Conservation (phyloP, 2,797 vertebrate species). For the Labroides dimidiatus region DNA sequence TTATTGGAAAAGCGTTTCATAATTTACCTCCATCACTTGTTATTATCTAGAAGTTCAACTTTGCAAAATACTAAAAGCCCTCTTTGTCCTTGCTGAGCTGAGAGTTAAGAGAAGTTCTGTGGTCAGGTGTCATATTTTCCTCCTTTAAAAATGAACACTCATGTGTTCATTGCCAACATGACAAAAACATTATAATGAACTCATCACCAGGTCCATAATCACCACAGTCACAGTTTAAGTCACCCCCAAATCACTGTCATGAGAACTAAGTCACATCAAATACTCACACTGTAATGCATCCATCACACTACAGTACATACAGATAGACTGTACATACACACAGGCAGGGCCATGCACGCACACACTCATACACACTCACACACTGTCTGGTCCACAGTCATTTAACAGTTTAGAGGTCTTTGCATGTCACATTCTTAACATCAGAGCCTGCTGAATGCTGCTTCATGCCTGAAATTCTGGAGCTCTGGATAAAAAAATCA, state of each 20-base stretch:
- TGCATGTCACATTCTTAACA: constrained; percentile 77
- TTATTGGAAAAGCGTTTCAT: constrained; percentile 79
- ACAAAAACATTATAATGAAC: constrained; percentile 54
- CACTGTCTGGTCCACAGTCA: constrained; percentile 54
- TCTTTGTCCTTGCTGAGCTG: constrained; percentile 47
- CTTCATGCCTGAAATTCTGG: constrained; percentile 53
- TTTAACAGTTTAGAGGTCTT: constrained; percentile 74
- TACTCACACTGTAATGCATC: constrained; percentile 15
- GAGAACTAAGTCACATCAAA: constrained; percentile 47
- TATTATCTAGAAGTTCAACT: constrained; percentile 45
- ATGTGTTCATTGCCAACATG: constrained; percentile 45
- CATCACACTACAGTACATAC: constrained; percentile 21
- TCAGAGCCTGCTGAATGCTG: constrained; percentile 72
- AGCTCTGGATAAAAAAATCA: constrained; percentile 48
- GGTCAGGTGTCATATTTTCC: constrained; percentile 24
- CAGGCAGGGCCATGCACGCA: neutral
- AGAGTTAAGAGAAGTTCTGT: constrained; percentile 13
- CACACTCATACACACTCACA: neutral
- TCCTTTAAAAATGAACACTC: constrained; percentile 23
- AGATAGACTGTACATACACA: constrained; percentile 6
- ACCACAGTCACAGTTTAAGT: constrained; percentile 53
- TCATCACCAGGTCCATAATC: constrained; percentile 35
- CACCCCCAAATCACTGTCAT: constrained; percentile 48
- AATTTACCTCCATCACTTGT: constrained; percentile 46
- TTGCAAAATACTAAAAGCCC: constrained; percentile 58